Evolutionary conservation across 2,797 vertebrate genomes (phyloP).

Genomic region (Epinephelus awoara): DNA sequence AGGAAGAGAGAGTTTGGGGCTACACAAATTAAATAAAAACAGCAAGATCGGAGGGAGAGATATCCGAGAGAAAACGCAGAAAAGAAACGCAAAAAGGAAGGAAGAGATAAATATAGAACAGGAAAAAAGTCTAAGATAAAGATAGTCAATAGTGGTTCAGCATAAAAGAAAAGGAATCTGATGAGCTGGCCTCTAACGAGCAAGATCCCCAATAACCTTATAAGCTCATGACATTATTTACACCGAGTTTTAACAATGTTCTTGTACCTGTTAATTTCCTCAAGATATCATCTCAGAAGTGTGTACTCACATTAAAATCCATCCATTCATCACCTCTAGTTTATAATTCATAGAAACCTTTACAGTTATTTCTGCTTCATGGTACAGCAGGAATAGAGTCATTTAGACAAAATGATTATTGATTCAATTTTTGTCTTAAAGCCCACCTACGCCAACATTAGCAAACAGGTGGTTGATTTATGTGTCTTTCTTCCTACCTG

Average conservation of each 20-base stretch:
- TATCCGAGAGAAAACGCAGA: not conserved
- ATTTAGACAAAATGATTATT: not conserved
- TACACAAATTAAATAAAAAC: slow-evolving; percentile 16
- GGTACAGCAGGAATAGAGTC: not conserved
- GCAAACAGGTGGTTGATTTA: not conserved
- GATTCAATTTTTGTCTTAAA: not conserved
- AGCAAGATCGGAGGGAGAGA: not conserved
- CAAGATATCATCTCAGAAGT: not conserved
- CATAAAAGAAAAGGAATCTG: slow-evolving; percentile 11
- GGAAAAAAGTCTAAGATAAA: slow-evolving; percentile 6
- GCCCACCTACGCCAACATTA: not conserved
- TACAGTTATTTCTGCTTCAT: not conserved
- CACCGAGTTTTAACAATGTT: not conserved
- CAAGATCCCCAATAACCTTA: not conserved
- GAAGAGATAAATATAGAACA: slow-evolving; percentile 16
- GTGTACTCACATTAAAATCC: not conserved
- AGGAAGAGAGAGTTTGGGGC: slow-evolving; percentile 18
- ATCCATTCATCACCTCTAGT: not conserved
- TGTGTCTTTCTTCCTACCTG: not conserved
- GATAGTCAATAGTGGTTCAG: not conserved
- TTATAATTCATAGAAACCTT: not conserved
- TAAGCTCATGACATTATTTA: slow-evolving; percentile 1
- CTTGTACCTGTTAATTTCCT: not conserved
- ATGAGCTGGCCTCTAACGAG: not conserved
- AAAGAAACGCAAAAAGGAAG: not conserved